Evolutionary conservation across 2,888 invertebrate genomes (phyloP).

Genomic region (Eulithis testata): DNA sequence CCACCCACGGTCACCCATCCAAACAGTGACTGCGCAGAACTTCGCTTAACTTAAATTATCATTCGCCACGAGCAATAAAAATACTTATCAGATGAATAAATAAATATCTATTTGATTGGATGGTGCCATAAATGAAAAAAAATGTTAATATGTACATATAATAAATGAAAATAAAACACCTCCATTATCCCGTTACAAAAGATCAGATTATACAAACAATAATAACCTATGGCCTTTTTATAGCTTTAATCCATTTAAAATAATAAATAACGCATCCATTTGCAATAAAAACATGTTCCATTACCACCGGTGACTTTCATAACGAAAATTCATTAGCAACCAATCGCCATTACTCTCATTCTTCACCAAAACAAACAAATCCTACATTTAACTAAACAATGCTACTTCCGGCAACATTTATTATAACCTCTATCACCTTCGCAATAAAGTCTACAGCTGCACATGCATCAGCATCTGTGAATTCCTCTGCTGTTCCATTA

Average conservation of each 20-base stretch:
- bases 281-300: slow-evolving; percentile 61
- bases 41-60: too few relatives aligned
- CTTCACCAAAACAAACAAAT: slow-evolving; percentile 81
- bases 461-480: slow-evolving; percentile 51
- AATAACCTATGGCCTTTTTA: slow-evolving; percentile 25
- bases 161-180: slow-evolving; percentile 15
- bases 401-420: slow-evolving; percentile 37
- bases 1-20: too few relatives aligned
- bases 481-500: slow-evolving; percentile 59
- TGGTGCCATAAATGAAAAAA: too few relatives aligned
- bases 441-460: slow-evolving; percentile 48
- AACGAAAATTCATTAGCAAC: slow-evolving; percentile 79
- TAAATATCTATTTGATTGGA: too few relatives aligned
- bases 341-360: slow-evolving; percentile 75
- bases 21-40: too few relatives aligned
- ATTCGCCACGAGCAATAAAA: too few relatives aligned
- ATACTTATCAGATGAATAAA: too few relatives aligned
- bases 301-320: slow-evolving; percentile 69
- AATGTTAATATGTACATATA: background rate
- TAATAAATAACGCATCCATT: slow-evolving; percentile 39
- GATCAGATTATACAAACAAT: slow-evolving; percentile 19
- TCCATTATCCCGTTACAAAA: slow-evolving; percentile 18
- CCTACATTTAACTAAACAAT: slow-evolving; percentile 70
- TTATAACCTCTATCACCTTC: slow-evolving; percentile 46
- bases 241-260: slow-evolving; percentile 32